Evolutionary conservation across 2,888 invertebrate genomes (phyloP).

Genomic region (Eilema sororculum): DNA sequence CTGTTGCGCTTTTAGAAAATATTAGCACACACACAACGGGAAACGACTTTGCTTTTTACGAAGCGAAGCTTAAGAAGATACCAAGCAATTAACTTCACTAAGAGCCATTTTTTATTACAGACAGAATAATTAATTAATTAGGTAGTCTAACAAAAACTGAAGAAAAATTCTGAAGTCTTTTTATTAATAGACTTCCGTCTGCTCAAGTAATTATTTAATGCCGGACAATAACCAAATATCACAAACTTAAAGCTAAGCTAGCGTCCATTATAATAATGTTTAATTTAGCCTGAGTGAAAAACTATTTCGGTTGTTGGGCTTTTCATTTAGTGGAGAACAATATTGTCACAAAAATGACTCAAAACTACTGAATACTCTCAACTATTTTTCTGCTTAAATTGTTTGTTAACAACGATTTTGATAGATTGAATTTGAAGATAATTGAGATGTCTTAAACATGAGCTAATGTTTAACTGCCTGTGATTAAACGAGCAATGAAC

Average conservation of each 20-base stretch:
- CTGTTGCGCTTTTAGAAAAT: no score
- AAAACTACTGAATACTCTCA: background rate
- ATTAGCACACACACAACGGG: no score
- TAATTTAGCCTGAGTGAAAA: no score
- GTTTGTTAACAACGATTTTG: no score
- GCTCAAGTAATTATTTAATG: background rate
- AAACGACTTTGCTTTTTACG: no score
- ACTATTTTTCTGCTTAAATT: no score
- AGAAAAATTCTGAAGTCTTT: background rate
- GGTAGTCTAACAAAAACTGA: background rate
- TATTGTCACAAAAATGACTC: no score
- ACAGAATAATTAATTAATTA: background rate
- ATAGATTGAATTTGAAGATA: background rate
- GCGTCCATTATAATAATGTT: background rate
- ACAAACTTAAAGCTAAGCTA: background rate
- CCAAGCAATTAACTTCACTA: background rate
- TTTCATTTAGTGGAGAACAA: no score
- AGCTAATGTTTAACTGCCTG: background rate
- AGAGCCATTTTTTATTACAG: background rate
- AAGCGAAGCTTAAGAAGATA: no score
- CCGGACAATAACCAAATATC: background rate
- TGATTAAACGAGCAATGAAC: background rate
- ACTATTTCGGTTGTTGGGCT: no score
- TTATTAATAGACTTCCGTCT: background rate
- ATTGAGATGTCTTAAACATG: conserved; percentile 1